Percentiles rank a stretch among this genome's conserved stretches.
Conservation (phyloP, 2,113 vertebrate species). For the Catagonus wagneri region DNA sequence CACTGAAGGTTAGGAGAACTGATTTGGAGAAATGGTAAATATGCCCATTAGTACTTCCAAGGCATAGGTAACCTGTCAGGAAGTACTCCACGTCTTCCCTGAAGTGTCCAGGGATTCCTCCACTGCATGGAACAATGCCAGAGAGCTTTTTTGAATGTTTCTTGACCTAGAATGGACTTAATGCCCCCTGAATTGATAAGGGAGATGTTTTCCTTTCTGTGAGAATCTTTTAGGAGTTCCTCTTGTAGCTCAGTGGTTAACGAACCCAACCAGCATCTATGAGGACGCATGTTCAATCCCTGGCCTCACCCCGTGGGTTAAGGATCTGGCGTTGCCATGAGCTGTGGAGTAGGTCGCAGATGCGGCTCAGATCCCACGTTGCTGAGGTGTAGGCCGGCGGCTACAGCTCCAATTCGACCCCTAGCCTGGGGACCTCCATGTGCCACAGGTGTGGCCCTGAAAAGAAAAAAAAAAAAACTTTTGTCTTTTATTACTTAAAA, state of each 20-base stretch:
- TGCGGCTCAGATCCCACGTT: too few species aligned
- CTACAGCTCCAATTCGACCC: too few species aligned
- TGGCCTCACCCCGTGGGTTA: too few species aligned
- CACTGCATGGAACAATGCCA: not conserved
- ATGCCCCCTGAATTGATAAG: not conserved
- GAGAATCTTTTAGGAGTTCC: conserved; percentile 64
- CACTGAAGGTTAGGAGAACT: not conserved
- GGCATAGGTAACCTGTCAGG: not conserved
- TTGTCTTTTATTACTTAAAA: conserved; percentile 59
- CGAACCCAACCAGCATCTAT: too few species aligned
- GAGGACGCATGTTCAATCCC: too few species aligned
- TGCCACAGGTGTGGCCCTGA: too few species aligned
- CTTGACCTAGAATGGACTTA: conserved; percentile 30
- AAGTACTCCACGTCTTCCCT: not conserved
- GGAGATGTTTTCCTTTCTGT: conserved; percentile 66
- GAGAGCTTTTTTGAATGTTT: not conserved
- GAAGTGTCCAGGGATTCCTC: not conserved
- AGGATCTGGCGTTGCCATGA: too few species aligned
- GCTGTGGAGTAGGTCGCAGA: too few species aligned
- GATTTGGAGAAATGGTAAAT: not conserved
- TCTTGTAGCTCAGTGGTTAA: too few species aligned
- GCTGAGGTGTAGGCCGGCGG: too few species aligned
- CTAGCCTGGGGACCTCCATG: too few species aligned
- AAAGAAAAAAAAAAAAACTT: too few species aligned
- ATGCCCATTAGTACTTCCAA: not conserved